Percentiles rank a stretch among this genome's conserved stretches.
These are phyloP conservation scores for Otolemur garnettii DNA, from an alignment of 2,113 vertebrate genomes.

Conservation along the genomic window DNA sequence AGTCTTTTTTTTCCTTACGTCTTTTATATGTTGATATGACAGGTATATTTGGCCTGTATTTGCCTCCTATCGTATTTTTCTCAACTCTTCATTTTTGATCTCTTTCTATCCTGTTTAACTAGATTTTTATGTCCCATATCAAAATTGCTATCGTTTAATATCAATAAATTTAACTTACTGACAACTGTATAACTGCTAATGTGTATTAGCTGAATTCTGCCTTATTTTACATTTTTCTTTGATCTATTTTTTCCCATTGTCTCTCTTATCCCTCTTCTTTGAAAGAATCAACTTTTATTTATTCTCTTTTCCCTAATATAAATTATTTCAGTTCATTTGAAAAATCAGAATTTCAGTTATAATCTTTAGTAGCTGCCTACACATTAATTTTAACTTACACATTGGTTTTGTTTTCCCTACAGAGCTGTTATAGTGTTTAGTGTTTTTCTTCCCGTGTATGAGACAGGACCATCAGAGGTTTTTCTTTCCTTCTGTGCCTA, in stretches of 20 bases:
- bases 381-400: background rate
- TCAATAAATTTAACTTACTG: background rate
- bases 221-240: background rate
- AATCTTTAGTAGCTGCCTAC: background rate
- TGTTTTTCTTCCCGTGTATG: background rate
- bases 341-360: background rate
- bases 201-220: background rate
- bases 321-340: background rate
- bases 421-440: background rate
- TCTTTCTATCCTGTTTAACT: background rate
- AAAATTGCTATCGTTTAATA: background rate
- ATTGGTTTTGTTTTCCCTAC: background rate
- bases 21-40: background rate
- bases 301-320: background rate
- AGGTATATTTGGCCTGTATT: background rate
- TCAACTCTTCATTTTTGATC: background rate
- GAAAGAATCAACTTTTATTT: background rate
- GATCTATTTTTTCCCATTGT: background rate
- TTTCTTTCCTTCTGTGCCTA: background rate
- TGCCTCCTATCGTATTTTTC: background rate
- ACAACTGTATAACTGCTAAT: background rate
- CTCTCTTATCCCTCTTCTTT: background rate
- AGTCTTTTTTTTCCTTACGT: background rate
- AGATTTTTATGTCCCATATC: background rate
- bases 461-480: background rate